Evolutionary conservation across 2,797 vertebrate genomes (phyloP).

Genomic region (Craterocephalus amniculus): DNA sequence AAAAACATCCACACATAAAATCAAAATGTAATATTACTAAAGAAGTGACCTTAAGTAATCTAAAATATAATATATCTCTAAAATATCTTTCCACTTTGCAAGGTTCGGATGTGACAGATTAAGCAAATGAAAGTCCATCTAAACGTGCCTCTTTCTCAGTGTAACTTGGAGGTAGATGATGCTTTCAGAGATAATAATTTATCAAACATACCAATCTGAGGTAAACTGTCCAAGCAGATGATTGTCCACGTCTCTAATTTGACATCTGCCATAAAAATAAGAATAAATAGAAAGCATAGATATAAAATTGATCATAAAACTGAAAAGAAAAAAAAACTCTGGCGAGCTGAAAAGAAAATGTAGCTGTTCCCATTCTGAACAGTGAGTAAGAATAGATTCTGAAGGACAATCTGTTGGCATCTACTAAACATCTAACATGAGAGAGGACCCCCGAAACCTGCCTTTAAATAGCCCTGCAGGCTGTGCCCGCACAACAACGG

Average conservation of each 20-base stretch:
- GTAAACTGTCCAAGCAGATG: background rate
- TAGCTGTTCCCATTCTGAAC: background rate
- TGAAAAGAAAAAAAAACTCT: background rate
- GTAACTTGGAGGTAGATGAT: background rate
- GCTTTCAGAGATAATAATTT: too few species aligned
- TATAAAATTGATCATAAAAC: background rate
- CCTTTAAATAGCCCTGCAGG: conserved; percentile 65
- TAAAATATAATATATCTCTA: too few species aligned
- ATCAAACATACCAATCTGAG: too few species aligned
- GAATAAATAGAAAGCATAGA: background rate
- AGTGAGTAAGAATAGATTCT: conserved; percentile 16
- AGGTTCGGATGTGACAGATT: too few species aligned
- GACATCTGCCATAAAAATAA: background rate
- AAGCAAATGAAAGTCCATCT: too few species aligned
- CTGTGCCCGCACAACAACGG: conserved; percentile 39
- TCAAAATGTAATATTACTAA: too few species aligned
- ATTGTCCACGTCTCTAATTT: background rate
- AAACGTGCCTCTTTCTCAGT: too few species aligned
- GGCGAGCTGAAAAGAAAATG: too few species aligned
- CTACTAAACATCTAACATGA: conserved; percentile 13
- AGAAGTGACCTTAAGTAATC: too few species aligned
- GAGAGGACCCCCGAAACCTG: conserved; percentile 14
- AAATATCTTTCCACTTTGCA: too few species aligned
- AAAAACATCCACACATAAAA: too few species aligned
- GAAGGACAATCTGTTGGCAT: conserved; percentile 52